These are phyloP conservation scores for Poeciliopsis prolifica DNA, from an alignment of 2,113 vertebrate species.

Conservation along the genomic window DNA sequence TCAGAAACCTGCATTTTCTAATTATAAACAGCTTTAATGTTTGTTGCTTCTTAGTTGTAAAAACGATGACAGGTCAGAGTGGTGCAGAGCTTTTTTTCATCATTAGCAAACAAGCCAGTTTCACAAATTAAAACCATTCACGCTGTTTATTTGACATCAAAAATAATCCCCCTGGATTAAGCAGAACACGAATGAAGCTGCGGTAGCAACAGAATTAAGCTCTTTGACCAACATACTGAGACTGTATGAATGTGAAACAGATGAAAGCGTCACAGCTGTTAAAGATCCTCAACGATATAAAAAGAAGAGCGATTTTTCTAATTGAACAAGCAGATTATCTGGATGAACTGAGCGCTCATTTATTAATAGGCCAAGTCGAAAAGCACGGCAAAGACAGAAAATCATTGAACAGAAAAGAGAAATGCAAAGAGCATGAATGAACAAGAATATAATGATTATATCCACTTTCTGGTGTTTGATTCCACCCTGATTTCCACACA, in stretches of 20 bases:
- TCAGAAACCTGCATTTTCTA: not conserved
- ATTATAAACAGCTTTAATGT: not conserved
- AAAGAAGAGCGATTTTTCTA: not conserved
- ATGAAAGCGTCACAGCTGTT: not conserved
- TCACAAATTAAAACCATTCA: slow-evolving; percentile 3
- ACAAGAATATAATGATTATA: not conserved
- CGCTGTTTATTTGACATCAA: not conserved
- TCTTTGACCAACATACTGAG: not conserved
- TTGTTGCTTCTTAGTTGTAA: not conserved
- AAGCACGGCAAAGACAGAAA: not conserved
- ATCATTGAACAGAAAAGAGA: not conserved
- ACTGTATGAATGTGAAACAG: not conserved
- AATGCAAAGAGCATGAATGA: not conserved
- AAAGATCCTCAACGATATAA: no score
- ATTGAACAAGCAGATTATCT: not conserved
- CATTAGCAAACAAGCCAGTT: not conserved
- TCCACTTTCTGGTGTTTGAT: not conserved
- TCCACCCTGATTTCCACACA: not conserved
- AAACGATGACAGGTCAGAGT: not conserved
- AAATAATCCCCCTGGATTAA: not conserved
- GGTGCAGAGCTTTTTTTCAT: not conserved
- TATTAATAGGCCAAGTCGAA: not conserved
- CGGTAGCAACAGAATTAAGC: not conserved
- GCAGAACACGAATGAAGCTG: not conserved
- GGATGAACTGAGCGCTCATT: not conserved